These are phyloP conservation scores for Echeneis naucrates DNA, from an alignment of 2,797 vertebrate species.

Conservation along the genomic window DNA sequence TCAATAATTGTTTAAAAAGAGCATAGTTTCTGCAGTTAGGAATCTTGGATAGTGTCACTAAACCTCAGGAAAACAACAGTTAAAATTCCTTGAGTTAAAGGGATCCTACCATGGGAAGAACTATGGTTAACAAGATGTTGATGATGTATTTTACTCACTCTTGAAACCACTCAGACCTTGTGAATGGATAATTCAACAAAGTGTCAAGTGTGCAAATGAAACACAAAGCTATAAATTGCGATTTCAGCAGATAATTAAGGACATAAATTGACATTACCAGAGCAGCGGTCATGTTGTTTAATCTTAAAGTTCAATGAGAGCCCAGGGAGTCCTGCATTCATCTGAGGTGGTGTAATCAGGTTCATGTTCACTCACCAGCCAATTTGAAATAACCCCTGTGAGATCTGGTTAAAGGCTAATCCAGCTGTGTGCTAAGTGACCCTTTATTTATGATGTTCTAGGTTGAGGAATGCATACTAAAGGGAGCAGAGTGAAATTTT, in stretches of 20 bases:
- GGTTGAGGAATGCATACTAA: slow-evolving; percentile 1
- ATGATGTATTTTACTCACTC: neutral
- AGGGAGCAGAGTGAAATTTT: neutral
- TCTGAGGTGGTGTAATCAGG: slow-evolving; percentile 29
- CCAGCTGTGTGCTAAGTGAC: slow-evolving; percentile 3
- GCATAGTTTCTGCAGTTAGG: neutral
- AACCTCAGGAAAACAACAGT: neutral
- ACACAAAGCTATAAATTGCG: neutral
- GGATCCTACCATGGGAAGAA: neutral
- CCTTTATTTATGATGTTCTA: slow-evolving; percentile 17
- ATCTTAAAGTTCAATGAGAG: neutral
- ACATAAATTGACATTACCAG: neutral
- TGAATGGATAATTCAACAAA: slow-evolving; percentile 5
- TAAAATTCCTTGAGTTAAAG: neutral
- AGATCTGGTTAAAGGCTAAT: slow-evolving; percentile 34
- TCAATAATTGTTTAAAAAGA: neutral
- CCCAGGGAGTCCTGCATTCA: slow-evolving; percentile 9
- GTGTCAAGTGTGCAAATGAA: neutral
- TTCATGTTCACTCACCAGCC: slow-evolving; percentile 29
- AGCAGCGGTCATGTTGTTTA: slow-evolving; percentile 7
- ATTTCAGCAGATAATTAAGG: neutral
- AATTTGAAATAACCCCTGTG: slow-evolving; percentile 32
- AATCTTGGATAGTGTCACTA: neutral
- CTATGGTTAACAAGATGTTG: neutral
- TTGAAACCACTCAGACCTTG: slow-evolving; percentile 3